These are phyloP conservation scores for Caenorhabditis briggsae DNA, from an alignment of 1,140 invertebrate species.

Conservation along the genomic window DNA sequence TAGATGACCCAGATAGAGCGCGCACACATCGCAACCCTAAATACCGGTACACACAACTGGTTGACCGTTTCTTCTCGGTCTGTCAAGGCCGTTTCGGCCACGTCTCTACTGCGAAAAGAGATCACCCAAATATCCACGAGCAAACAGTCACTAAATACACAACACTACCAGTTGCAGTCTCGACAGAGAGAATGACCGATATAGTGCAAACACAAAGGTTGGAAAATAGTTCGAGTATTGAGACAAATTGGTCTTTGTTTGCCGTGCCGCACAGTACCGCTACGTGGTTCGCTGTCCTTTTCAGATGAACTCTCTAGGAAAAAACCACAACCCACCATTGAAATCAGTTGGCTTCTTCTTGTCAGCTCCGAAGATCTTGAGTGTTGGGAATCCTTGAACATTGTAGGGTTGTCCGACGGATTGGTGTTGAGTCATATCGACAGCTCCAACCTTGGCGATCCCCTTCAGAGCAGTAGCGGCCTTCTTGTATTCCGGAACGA, in stretches of 20 bases:
- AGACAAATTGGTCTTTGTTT: conserved; percentile 15
- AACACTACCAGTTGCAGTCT: conserved; percentile 6
- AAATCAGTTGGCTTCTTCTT: conserved; percentile 90
- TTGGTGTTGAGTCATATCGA: conserved; percentile 91
- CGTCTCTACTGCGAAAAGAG: neutral
- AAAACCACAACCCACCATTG: conserved; percentile 81
- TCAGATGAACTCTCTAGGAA: neutral
- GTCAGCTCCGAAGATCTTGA: conserved; percentile 92
- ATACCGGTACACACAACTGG: conserved; percentile 11
- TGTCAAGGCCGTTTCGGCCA: conserved; percentile 5
- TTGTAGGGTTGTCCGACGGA: conserved; percentile 86
- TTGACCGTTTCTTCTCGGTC: neutral
- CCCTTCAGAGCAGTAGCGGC: conserved; percentile 90
- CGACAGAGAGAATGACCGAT: neutral
- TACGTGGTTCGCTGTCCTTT: neutral
- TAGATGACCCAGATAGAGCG: conserved; percentile 27
- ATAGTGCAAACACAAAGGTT: conserved; percentile 12
- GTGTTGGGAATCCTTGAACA: conserved; percentile 92
- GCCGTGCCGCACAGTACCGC: conserved; percentile 11
- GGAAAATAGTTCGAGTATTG: conserved; percentile 44
- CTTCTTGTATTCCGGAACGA: conserved; percentile 87
- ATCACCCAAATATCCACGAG: conserved; percentile 36
- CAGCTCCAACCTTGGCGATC: conserved; percentile 91
- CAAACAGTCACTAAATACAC: conserved; percentile 50
- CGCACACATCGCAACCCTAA: neutral